Evolutionary conservation across 2,888 invertebrate genomes (phyloP), one percentile per base, ranked within the genome.

Genomic region (Anodontia alba): DNA sequence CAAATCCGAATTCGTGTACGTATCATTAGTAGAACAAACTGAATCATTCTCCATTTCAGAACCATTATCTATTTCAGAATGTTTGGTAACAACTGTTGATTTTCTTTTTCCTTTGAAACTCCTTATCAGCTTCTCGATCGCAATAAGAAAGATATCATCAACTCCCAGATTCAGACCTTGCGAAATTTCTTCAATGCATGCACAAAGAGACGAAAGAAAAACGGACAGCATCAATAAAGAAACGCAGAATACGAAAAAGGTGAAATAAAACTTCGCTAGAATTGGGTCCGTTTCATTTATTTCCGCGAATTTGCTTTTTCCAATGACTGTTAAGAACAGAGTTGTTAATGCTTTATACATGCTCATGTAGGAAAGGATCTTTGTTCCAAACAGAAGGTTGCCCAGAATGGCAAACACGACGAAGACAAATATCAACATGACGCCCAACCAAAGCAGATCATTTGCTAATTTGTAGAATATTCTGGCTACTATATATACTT

Each of bases 211-310:
- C 20, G 87, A 80, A 71, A 89, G 71, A 51, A 90, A 89, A 72
- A 88, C 86, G 10, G 89, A 88, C 72, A 90, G 42, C n/a, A 89
- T 74, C n/a, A 90, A 82, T 46, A 91, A 89, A 7, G 89, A 85
- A 8, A 90, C 76, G 20, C 87, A 66, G 10, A 90, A 67, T 12
- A 89, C 79, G 74, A 87, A 89, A 0, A 88, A 74, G 29, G 81
- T 74, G 74, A 90, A 91, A 70, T 88, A 91, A 31, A 91, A 77
- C 68, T 88, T 87, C 3, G 88, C 87, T 73, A 88, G 74, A 1
- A 89, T 62, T 3, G 88, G 87, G 12, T 86, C 83, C 8, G 81
- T 76, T n/a, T 80, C 82, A 15, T 84, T 81, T 10, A 89, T 84
- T 26, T 89, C 86, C 0, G 76, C 76, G 57, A 89, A 90, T 38